These are phyloP conservation scores for Ascidia mentula DNA, from an alignment of 23 tunicate species.

Conservation along the genomic window DNA sequence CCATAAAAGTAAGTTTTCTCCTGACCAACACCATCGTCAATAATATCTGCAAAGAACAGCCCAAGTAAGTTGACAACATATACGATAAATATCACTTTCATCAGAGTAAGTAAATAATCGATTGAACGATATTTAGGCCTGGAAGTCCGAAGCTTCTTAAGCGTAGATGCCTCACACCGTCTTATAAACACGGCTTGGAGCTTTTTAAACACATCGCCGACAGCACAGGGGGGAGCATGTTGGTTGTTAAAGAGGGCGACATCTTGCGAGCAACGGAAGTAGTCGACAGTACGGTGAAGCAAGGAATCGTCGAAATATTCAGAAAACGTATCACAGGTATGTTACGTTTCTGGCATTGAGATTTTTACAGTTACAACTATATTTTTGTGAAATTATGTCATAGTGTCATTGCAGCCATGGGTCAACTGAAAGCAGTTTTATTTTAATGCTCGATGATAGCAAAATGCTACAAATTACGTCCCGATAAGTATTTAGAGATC, in stretches of 20 bases:
- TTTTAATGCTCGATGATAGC: no score
- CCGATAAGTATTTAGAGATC: no score
- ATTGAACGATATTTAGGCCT: no score
- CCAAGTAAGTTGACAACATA: background rate
- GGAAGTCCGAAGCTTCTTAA: background rate
- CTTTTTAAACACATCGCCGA: constrained; percentile 42
- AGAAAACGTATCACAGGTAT: constrained; percentile 6
- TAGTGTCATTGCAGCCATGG: no score
- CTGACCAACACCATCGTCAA: constrained; percentile 32
- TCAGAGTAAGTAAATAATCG: no score
- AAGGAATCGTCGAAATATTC: constrained; percentile 44
- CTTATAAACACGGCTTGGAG: constrained; percentile 39
- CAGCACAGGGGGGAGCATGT: constrained; percentile 44
- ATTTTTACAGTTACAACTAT: background rate
- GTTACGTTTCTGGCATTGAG: background rate
- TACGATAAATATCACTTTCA: background rate
- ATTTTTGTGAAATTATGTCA: background rate
- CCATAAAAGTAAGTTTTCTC: constrained; percentile 36
- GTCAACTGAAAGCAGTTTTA: no score
- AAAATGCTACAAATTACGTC: no score
- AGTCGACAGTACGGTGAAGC: constrained; percentile 32
- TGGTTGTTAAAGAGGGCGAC: constrained; percentile 29
- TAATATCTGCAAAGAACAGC: constrained; percentile 14
- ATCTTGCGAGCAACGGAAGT: constrained; percentile 48
- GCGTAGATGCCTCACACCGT: constrained; percentile 33